These are phyloP conservation scores for Mormoops blainvillei DNA, from an alignment of 2,113 vertebrate species.

Conservation along the genomic window DNA sequence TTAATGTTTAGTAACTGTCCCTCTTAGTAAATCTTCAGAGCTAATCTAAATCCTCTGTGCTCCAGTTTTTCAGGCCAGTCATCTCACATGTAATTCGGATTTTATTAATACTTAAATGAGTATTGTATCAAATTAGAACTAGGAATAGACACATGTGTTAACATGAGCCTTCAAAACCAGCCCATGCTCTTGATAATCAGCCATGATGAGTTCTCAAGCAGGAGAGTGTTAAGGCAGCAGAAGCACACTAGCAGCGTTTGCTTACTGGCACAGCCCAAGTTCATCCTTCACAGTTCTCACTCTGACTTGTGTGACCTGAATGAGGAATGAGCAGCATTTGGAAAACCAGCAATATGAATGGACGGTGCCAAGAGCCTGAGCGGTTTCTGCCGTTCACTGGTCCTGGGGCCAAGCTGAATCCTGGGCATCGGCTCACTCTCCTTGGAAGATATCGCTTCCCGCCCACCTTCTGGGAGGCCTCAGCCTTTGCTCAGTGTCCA, in stretches of 20 bases:
- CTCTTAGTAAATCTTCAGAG: background rate
- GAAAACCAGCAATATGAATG: background rate
- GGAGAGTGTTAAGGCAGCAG: background rate
- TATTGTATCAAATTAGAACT: background rate
- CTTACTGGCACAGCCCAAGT: background rate
- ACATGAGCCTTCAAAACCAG: background rate
- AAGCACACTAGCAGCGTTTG: background rate
- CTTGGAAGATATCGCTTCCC: background rate
- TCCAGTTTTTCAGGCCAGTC: background rate
- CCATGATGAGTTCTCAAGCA: background rate
- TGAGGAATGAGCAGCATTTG: background rate
- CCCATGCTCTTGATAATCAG: background rate
- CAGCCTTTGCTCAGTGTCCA: background rate
- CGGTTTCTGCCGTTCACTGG: background rate
- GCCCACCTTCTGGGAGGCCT: background rate
- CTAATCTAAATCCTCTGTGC: background rate
- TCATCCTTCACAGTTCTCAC: background rate
- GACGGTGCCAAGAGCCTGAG: background rate
- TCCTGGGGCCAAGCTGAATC: background rate
- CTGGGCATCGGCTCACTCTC: background rate
- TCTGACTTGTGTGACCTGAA: background rate
- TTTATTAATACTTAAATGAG: background rate
- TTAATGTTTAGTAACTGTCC: background rate
- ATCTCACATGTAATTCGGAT: background rate
- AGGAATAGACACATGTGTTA: background rate